Conservation (phyloP, 2,888 invertebrate genomes). For the Scaptomyza caliginosa region DNA sequence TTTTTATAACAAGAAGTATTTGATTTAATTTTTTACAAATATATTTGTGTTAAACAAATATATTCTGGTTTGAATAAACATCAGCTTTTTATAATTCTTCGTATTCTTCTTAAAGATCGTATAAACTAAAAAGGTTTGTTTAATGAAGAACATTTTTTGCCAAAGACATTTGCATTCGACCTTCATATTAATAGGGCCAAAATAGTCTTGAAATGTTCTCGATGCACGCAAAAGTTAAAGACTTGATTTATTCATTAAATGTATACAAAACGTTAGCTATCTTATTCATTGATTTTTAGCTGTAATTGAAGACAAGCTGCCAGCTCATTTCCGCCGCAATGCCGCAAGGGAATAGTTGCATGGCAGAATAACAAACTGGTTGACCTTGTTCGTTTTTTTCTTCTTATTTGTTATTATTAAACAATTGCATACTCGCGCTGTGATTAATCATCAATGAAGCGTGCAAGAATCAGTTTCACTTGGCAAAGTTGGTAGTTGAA, state of each 20-base stretch:
- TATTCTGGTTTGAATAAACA: no score
- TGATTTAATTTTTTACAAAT: no score
- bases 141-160: neutral
- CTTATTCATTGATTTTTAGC: conserved; percentile 60
- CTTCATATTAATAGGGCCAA: neutral
- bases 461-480: conserved; percentile 61
- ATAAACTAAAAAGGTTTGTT: neutral
- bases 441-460: conserved; percentile 74
- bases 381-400: conserved; percentile 52
- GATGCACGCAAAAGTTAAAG: neutral
- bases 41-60: no score
- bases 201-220: neutral
- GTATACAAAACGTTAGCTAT: conserved; percentile 8
- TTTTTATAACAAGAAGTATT: no score
- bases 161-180: neutral
- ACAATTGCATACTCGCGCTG: conserved; percentile 44
- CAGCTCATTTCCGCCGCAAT: conserved; percentile 48
- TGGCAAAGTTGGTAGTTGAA: neutral
- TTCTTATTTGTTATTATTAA: no score
- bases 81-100: no score
- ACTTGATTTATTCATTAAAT: neutral
- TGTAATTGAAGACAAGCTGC: conserved; percentile 52
- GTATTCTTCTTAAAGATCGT: no score
- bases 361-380: conserved; percentile 43
- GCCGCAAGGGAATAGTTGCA: conserved; percentile 32